Base-by-base conservation (phyloP, 2,888 invertebrate genomes). In the Anodontia alba region DNA sequence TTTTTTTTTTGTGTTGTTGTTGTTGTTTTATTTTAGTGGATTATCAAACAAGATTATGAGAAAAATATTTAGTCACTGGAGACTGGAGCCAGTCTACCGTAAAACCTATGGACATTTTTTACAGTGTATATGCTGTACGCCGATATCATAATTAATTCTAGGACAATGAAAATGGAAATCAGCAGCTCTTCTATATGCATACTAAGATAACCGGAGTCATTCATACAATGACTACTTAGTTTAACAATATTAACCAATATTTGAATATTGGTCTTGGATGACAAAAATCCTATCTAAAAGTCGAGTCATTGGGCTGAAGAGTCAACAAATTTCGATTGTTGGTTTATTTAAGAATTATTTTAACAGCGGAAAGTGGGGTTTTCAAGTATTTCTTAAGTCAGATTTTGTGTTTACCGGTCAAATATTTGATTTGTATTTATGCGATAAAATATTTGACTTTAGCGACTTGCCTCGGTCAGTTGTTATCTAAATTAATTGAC, bases 401-500 rank as follows among this genome's bases (percentile, higher is more conserved):
- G 17, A 20, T 17, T 33, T 26, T 3, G 23, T 62, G 62, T 62
- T 31, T 62, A 17, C 33, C 29, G 7, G 31, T 62, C 33, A 33
- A 62, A 62, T 33, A 54, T 54, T 54, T 54, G 8, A 2, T 3
- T 49, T 49, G 17, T n/a, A 20, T 57, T n/a, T 38, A 12, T 38
- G 38, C 12, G 38, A 8, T 3, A 54, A 54, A 26, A 62, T 62
- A 20, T 31, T 33, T 62, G 33, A 62, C 17, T 62, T 62, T 17
- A 17, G 62, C 20, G 5, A 62, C 7, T 8, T 62, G 62, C 33
- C 33, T 5, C 33, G 62, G 62, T 33, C 62, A 62, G 29, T 33
- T 62, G 20, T 62, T 62, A 62, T 31, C 33, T 62, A 62, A 62
- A 62, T 62, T 62, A 62, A 62, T 62, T 62, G 62, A 62, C 62